These are phyloP conservation scores for Coecobrya sp. DNA, from an alignment of 2,888 invertebrate genomes.

Conservation along the genomic window DNA sequence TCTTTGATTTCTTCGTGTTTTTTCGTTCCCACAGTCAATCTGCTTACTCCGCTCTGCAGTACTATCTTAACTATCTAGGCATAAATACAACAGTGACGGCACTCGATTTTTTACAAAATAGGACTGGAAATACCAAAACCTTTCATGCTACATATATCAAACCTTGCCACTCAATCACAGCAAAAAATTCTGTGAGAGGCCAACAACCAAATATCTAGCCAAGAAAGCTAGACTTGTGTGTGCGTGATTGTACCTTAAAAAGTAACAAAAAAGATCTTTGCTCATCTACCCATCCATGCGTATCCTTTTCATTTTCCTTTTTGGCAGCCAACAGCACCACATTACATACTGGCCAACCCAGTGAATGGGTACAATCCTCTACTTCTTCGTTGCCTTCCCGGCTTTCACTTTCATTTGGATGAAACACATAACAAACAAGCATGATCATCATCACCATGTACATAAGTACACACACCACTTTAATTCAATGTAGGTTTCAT, in stretches of 20 bases:
- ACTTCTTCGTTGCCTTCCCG: background rate
- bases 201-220: constrained; percentile 17
- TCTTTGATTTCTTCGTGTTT: constrained; percentile 45
- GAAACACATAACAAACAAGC: constrained; percentile 68
- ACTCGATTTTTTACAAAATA: constrained; percentile 1
- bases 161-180: constrained; percentile 57
- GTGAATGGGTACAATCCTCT: constrained; percentile 32
- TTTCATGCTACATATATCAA: background rate
- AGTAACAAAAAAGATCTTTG: constrained; percentile 38
- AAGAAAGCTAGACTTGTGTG: constrained; percentile 34
- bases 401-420: constrained; percentile 66
- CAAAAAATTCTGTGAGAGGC: constrained; percentile 24
- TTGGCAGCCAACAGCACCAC: constrained; percentile 57
- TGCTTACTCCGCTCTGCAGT: background rate
- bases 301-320: constrained; percentile 68
- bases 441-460: constrained; percentile 20
- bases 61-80: background rate
- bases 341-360: background rate
- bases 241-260: constrained; percentile 16
- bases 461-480: constrained; percentile 35
- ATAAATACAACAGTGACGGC: background rate
- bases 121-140: background rate
- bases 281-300: constrained; percentile 71
- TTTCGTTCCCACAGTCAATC: constrained; percentile 22
- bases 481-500: constrained; percentile 65